Percentiles rank a stretch among this genome's conserved stretches.
These are phyloP conservation scores for Penelope pileata DNA, from an alignment of 2,113 vertebrate species.

Conservation along the genomic window DNA sequence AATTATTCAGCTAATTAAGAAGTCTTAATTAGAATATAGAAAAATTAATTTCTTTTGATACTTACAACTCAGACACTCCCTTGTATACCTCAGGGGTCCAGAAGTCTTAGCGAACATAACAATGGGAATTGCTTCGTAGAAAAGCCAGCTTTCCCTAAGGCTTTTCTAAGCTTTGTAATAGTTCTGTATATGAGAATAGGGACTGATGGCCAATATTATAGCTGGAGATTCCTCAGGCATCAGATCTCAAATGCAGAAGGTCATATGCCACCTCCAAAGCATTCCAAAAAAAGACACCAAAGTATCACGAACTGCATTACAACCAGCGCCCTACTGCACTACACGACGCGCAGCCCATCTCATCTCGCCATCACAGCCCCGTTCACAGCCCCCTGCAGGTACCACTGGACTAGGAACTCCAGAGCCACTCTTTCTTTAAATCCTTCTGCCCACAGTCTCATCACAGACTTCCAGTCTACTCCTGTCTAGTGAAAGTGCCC, in stretches of 20 bases:
- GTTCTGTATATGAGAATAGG: background rate
- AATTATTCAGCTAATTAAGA: slow-evolving; percentile 65
- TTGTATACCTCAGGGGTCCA: slow-evolving; percentile 36
- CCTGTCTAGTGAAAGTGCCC: background rate
- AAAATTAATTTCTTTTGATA: slow-evolving; percentile 72
- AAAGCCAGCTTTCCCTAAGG: background rate
- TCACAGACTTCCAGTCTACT: background rate
- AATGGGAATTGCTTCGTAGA: slow-evolving; percentile 16
- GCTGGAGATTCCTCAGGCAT: slow-evolving; percentile 7
- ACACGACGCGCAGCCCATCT: background rate
- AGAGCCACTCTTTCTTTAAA: background rate
- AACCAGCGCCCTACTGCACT: background rate
- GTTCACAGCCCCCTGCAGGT: background rate
- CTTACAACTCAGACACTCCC: slow-evolving; percentile 61
- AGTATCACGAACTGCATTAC: background rate
- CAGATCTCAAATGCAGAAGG: slow-evolving; percentile 28
- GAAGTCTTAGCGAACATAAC: background rate
- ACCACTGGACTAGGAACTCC: background rate
- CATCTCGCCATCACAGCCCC: background rate
- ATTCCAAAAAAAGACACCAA: slow-evolving; percentile 63
- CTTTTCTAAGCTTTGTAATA: background rate
- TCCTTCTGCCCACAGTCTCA: background rate
- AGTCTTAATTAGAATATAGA: slow-evolving; percentile 64
- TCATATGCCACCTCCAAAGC: slow-evolving; percentile 30
- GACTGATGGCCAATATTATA: background rate